Evolutionary conservation across 1,140 invertebrate genomes (phyloP).

Genomic region (Drosophila bocqueti): DNA sequence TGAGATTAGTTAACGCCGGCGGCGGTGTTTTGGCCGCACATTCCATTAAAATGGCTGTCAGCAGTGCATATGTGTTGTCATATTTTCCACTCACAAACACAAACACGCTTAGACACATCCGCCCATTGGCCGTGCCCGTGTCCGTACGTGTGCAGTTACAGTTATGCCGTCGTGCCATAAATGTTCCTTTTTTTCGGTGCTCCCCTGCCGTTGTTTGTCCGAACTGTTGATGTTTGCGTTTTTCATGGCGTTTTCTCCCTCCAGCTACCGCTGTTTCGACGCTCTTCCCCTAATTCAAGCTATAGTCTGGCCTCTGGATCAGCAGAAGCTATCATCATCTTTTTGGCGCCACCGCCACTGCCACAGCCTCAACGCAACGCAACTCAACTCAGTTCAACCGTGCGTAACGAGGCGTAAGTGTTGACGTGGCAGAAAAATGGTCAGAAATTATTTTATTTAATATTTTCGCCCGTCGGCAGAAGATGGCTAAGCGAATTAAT

Average conservation of each 20-base stretch:
- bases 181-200: conserved; percentile 65
- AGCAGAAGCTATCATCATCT: conserved; percentile 35
- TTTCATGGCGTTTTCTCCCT: conserved; percentile 57
- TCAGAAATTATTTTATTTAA: conserved; percentile 76
- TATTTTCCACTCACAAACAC: conserved; percentile 56
- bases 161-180: conserved; percentile 66
- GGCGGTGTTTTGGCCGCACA: conserved; percentile 57
- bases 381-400: conserved; percentile 27
- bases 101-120: conserved; percentile 23
- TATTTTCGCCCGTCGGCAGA: conserved; percentile 50
- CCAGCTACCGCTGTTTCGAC: conserved; percentile 54
- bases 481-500: conserved; percentile 66
- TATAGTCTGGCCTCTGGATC: conserved; percentile 30
- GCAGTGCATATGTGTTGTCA: conserved; percentile 77
- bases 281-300: conserved; percentile 60
- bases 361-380: conserved; percentile 17
- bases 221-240: conserved; percentile 83
- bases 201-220: conserved; percentile 62
- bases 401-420: conserved; percentile 80
- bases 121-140: conserved; percentile 10
- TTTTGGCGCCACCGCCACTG: conserved; percentile 29
- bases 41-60: conserved; percentile 84
- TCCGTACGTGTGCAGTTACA: conserved; percentile 65
- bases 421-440: conserved; percentile 80
- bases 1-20: conserved; percentile 46